Conservation (phyloP, 2,113 vertebrate genomes). For the Mormyrus iriodes region DNA sequence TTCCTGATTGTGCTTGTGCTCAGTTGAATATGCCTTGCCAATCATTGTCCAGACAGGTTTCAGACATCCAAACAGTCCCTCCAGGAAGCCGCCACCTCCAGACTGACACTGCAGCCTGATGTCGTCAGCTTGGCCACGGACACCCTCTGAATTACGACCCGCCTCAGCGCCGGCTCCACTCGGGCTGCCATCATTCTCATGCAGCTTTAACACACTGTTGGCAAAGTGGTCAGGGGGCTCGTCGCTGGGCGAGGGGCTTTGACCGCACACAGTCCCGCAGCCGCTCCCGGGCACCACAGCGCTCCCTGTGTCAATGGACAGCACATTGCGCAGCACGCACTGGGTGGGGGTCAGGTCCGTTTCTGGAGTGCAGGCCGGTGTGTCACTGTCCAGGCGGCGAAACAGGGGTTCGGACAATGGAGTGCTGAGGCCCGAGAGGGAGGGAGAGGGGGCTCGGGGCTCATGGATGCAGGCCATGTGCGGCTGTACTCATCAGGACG, state of each 20-base stretch:
- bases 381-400: constrained; percentile 74
- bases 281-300: constrained; percentile 45
- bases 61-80: constrained; percentile 86
- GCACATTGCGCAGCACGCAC: constrained; percentile 85
- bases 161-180: constrained; percentile 53
- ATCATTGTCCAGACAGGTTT: constrained; percentile 93
- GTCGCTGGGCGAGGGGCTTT: constrained; percentile 72
- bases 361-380: constrained; percentile 80
- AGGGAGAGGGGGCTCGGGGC: constrained; percentile 79
- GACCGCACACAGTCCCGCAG: constrained; percentile 41
- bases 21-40: constrained; percentile 87
- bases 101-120: constrained; percentile 77
- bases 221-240: constrained; percentile 77
- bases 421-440: constrained; percentile 76
- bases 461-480: constrained; percentile 85
- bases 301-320: constrained; percentile 71
- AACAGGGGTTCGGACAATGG: constrained; percentile 75
- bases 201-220: constrained; percentile 82
- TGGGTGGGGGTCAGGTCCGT: constrained; percentile 88
- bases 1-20: constrained; percentile 82
- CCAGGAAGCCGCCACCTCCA: constrained; percentile 78
- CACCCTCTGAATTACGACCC: constrained; percentile 47
- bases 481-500: constrained; percentile 39
- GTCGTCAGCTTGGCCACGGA: constrained; percentile 50
- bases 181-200: constrained; percentile 65